These are phyloP conservation scores for Phycodurus eques DNA, from an alignment of 2,113 vertebrate species.

Conservation along the genomic window DNA sequence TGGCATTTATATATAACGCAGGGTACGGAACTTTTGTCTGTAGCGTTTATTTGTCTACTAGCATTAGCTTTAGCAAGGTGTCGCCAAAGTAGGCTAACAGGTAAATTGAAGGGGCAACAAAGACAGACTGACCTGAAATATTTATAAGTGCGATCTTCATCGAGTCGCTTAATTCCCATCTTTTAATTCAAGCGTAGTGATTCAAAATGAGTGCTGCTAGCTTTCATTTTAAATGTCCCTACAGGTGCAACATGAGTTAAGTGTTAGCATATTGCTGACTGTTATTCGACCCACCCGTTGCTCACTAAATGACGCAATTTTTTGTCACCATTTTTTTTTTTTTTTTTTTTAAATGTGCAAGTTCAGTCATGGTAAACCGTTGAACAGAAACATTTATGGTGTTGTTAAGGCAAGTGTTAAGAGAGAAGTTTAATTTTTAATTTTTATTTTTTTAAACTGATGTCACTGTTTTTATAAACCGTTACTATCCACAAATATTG, in stretches of 20 bases:
- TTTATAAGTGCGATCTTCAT: neutral
- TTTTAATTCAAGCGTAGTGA: too few species aligned
- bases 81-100: conserved; percentile 23
- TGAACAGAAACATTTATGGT: neutral
- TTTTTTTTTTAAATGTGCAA: neutral
- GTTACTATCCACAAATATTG: too few species aligned
- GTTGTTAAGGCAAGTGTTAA: neutral
- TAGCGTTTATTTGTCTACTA: conserved; percentile 46
- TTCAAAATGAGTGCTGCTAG: neutral
- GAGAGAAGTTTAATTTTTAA: neutral
- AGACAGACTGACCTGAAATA: neutral
- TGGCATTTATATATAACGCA: neutral
- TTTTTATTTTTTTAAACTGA: too few species aligned
- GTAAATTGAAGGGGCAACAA: conserved; percentile 10
- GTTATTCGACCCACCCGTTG: conserved; percentile 12
- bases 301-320: neutral
- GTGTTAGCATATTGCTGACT: conserved; percentile 1
- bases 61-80: conserved; percentile 51
- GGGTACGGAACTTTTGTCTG: neutral
- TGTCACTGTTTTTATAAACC: too few species aligned
- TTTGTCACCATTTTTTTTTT: neutral
- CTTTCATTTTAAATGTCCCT: neutral
- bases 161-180: neutral
- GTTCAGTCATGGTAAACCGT: too few species aligned
- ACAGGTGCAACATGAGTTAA: conserved; percentile 40